Evolutionary conservation across 2,888 invertebrate species (phyloP).

Genomic region (Limnephilus marmoratus): DNA sequence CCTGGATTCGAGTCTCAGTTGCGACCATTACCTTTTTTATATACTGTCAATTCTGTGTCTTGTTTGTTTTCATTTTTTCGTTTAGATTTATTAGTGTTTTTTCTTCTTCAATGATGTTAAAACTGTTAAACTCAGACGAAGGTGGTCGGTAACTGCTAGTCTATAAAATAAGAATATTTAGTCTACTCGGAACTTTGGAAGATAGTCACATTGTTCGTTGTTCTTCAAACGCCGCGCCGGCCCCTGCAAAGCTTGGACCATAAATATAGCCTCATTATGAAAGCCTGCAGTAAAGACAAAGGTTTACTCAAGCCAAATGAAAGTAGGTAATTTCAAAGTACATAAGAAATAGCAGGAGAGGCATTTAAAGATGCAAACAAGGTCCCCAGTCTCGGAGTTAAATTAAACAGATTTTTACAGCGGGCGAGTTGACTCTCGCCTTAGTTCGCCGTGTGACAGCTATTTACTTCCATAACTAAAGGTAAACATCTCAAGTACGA

Average conservation of each 20-base stretch:
- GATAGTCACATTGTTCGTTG: not conserved
- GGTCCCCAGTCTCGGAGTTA: not conserved
- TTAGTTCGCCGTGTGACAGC: conserved; percentile 11
- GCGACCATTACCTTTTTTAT: no score
- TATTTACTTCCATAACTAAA: conserved; percentile 26
- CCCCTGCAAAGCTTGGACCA: not conserved
- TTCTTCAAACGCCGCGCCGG: not conserved
- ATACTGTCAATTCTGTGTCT: no score
- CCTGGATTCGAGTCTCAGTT: no score
- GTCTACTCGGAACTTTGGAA: not conserved
- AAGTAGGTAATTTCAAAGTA: not conserved
- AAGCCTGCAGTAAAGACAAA: conserved; percentile 2
- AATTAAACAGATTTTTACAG: conserved; percentile 13
- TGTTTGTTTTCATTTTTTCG: no score
- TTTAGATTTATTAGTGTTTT: no score
- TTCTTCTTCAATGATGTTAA: no score
- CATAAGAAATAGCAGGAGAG: not conserved
- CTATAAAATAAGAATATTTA: not conserved
- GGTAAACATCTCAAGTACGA: conserved; percentile 5
- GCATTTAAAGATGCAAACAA: not conserved
- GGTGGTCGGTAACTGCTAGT: no score
- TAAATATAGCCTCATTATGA: not conserved
- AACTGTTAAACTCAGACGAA: no score
- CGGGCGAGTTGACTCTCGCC: not conserved
- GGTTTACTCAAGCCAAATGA: not conserved